Evolutionary conservation across 2,797 vertebrate species (phyloP).

Genomic region (Sorex maritimensis): DNA sequence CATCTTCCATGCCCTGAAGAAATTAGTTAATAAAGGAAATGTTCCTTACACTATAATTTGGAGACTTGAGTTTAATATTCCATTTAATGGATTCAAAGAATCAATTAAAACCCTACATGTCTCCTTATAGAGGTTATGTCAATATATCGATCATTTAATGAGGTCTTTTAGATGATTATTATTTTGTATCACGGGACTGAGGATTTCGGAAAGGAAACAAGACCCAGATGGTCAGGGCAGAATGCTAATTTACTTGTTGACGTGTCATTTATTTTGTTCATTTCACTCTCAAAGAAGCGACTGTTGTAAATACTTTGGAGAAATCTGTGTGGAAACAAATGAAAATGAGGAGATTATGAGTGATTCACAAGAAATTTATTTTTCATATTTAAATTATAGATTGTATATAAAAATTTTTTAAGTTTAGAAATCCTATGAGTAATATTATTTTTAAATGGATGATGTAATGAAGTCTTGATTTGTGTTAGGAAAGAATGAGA

Average conservation of each 20-base stretch:
- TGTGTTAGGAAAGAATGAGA: constrained; percentile 48
- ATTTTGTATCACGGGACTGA: constrained; percentile 92
- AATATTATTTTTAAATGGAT: constrained; percentile 47
- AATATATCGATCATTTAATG: constrained; percentile 99
- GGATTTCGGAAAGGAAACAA: constrained; percentile 90
- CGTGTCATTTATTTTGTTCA: constrained; percentile 90
- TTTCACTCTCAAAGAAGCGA: constrained; percentile 89
- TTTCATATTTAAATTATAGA: constrained; percentile 12
- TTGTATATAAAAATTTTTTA: constrained; percentile 15
- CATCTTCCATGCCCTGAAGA: constrained; percentile 71
- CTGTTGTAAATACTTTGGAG: constrained; percentile 82
- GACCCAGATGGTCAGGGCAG: constrained; percentile 90
- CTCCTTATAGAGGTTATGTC: constrained; percentile 93
- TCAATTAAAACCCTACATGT: constrained; percentile 94
- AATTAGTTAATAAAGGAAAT: constrained; percentile 82
- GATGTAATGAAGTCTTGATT: constrained; percentile 50
- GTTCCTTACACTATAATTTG: constrained; percentile 83
- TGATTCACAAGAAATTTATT: constrained; percentile 52
- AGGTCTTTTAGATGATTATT: constrained; percentile 98
- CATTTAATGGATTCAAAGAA: constrained; percentile 94
- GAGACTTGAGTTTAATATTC: constrained; percentile 88
- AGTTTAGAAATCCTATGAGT: constrained; percentile 36
- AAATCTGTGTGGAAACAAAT: constrained; percentile 73
- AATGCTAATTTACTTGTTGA: constrained; percentile 91
- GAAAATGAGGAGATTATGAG: constrained; percentile 40